Evolutionary conservation across 1,140 invertebrate genomes (phyloP).

Genomic region (Drosophila takahashii): DNA sequence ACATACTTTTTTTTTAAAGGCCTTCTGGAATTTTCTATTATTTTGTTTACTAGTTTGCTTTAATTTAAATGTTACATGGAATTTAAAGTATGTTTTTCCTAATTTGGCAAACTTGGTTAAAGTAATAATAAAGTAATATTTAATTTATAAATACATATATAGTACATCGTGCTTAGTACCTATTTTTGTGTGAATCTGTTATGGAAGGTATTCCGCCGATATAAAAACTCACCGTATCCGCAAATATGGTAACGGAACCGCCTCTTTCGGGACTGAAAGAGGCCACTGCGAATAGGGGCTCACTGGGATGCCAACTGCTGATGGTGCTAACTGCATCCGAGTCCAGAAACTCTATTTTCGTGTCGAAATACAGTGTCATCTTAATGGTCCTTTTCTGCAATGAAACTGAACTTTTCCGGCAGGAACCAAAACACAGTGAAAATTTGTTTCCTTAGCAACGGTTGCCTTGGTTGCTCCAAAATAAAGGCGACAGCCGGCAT

Average conservation of each 20-base stretch:
- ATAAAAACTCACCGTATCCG: conserved; percentile 90
- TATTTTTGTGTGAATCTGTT: not conserved
- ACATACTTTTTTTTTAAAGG: no score
- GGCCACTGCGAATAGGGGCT: conserved; percentile 93
- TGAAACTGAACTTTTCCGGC: not conserved
- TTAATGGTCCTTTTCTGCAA: not conserved
- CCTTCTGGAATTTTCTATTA: no score
- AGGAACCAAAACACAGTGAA: conserved; percentile 51
- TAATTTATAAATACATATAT: no score
- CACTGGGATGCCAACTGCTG: conserved; percentile 91
- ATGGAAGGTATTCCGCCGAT: not conserved
- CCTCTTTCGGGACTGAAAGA: conserved; percentile 94
- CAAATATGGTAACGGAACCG: conserved; percentile 94
- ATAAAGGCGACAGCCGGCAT: not conserved
- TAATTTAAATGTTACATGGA: no score
- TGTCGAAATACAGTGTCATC: conserved; percentile 92
- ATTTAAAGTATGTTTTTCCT: no score
- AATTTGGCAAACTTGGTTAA: no score
- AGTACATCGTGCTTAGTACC: no score
- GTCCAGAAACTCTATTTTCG: conserved; percentile 89
- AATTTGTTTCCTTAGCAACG: conserved; percentile 14
- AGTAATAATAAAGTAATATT: no score
- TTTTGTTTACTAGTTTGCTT: no score
- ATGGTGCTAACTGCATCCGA: conserved; percentile 90
- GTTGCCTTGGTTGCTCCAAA: conserved; percentile 46